Evolutionary conservation across 2,888 invertebrate species (phyloP).

Genomic region (Pollenia angustigena): DNA sequence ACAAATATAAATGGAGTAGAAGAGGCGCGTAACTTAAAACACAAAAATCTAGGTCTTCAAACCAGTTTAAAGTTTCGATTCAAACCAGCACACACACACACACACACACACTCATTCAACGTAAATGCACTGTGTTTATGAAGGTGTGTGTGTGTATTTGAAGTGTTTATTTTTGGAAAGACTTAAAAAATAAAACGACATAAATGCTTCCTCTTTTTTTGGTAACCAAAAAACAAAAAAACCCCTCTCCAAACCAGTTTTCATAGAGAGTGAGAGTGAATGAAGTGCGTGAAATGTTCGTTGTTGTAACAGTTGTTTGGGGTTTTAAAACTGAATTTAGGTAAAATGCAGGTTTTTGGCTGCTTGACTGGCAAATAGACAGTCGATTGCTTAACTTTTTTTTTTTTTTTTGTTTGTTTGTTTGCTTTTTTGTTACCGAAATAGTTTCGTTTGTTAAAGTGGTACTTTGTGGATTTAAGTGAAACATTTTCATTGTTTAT

Average conservation of each 20-base stretch:
- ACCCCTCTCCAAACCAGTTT: slow-evolving; percentile 64
- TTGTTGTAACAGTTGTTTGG: slow-evolving; percentile 22
- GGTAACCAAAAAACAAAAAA: neutral
- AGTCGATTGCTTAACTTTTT: slow-evolving; percentile 64
- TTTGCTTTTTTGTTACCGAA: slow-evolving; percentile 31
- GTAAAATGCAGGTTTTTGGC: slow-evolving; percentile 56
- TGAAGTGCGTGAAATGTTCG: slow-evolving; percentile 58
- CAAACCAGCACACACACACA: slow-evolving; percentile 19
- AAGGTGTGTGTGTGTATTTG: neutral
- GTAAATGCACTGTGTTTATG: neutral
- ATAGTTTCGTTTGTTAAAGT: neutral
- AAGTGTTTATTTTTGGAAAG: slow-evolving; percentile 50
- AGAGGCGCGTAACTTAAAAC: slow-evolving; percentile 72
- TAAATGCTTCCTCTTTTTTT: slow-evolving; percentile 63
- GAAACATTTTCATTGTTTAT: slow-evolving; percentile 12
- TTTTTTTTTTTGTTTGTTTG: slow-evolving; percentile 39
- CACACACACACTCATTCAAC: too few relatives aligned
- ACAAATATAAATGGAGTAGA: slow-evolving; percentile 64
- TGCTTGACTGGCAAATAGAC: slow-evolving; percentile 7
- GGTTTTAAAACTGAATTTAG: slow-evolving; percentile 8
- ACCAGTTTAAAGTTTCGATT: slow-evolving; percentile 67
- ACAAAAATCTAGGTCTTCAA: slow-evolving; percentile 65
- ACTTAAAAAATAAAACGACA: neutral
- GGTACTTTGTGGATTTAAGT: slow-evolving; percentile 25
- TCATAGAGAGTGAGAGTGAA: slow-evolving; percentile 66